Percentiles rank a stretch among this genome's conserved stretches.
Conservation (phyloP, 2,888 invertebrate species). For the Pristionchus maxplancki region DNA sequence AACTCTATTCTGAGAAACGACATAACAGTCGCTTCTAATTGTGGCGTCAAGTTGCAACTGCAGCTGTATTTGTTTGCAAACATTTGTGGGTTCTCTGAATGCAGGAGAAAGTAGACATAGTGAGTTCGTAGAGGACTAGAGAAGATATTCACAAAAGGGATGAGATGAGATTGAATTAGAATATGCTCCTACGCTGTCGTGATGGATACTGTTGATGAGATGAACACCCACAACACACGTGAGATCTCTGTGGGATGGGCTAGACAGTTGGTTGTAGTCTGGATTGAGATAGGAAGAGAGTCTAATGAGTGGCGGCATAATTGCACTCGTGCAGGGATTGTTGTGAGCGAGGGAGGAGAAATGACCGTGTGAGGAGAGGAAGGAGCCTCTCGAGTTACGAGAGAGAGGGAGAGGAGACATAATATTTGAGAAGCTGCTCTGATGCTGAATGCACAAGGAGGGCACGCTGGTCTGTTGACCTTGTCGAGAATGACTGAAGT, state of each 20-base stretch:
- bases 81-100: too few species aligned
- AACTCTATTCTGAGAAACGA: too few species aligned
- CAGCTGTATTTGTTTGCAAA: too few species aligned
- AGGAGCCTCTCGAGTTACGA: background rate
- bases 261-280: background rate
- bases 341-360: slow-evolving; percentile 7
- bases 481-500: background rate
- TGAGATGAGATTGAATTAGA: background rate
- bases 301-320: background rate
- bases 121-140: background rate
- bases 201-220: background rate
- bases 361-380: background rate
- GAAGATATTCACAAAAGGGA: background rate
- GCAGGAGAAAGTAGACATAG: background rate
- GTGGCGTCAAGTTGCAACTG: too few species aligned
- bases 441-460: slow-evolving; percentile 17
- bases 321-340: slow-evolving; percentile 3
- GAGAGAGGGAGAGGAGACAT: background rate
- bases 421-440: slow-evolving; percentile 31
- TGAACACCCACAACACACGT: background rate
- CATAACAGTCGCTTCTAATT: too few species aligned
- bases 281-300: background rate
- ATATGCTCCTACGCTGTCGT: background rate
- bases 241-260: background rate
- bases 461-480: slow-evolving; percentile 24